Percentiles rank a stretch among this genome's conserved stretches.
phyloP scores from a whole-genome alignment of 2,797 vertebrate species.

The Cirrhinus mrigala region DNA sequence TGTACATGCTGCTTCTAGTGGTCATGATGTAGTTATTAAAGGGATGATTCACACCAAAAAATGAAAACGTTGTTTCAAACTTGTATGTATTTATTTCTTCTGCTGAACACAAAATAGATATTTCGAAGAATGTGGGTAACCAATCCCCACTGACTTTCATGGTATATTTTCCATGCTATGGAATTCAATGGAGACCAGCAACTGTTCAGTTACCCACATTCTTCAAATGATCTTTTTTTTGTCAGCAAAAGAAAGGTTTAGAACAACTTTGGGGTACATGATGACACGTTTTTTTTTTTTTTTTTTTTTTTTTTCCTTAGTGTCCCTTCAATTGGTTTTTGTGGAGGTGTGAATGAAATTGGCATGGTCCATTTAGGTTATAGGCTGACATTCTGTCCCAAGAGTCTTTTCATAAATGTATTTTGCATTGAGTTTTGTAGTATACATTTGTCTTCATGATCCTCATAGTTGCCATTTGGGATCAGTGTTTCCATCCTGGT shows the following conservation, averaged over 20 bases:
- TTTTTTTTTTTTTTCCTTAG: no score
- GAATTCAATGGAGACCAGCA: no score
- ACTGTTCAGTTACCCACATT: no score
- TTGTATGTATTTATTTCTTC: no score
- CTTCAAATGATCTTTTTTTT: no score
- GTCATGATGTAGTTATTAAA: not conserved
- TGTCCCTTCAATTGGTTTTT: not conserved
- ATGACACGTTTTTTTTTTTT: no score
- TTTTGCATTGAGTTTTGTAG: not conserved
- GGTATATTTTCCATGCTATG: no score
- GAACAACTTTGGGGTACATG: no score
- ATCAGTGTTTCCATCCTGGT: conserved; percentile 12
- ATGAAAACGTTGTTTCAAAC: not conserved
- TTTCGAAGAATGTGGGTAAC: no score
- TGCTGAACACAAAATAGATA: no score
- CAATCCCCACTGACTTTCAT: no score
- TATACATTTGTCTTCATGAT: not conserved
- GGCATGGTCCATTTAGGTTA: not conserved
- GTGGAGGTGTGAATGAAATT: not conserved
- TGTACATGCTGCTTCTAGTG: not conserved
- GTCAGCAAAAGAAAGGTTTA: no score
- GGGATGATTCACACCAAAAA: not conserved
- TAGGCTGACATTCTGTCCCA: not conserved
- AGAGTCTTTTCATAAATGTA: conserved; percentile 22
- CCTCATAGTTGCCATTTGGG: not conserved